These are phyloP conservation scores for Bucco capensis DNA, from an alignment of 2,113 vertebrate species.

Conservation along the genomic window DNA sequence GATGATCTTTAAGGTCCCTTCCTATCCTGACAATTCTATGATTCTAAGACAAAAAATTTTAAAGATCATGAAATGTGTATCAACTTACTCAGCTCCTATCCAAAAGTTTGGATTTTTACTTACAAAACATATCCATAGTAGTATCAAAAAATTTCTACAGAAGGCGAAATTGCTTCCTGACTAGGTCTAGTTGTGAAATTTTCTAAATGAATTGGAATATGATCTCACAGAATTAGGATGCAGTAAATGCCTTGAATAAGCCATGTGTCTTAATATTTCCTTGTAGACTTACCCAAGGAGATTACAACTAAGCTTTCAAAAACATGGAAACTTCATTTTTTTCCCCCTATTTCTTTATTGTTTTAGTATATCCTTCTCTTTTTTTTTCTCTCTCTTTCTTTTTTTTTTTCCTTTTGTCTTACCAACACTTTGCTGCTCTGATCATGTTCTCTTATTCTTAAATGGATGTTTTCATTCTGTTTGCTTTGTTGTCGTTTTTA, in stretches of 20 bases:
- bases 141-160: neutral
- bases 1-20: no score
- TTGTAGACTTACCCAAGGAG: neutral
- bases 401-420: neutral
- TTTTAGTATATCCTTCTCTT: neutral
- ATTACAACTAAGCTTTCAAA: neutral
- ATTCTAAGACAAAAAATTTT: neutral
- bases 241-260: neutral
- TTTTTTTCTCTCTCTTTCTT: no score
- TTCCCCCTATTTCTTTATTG: neutral
- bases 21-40: no score
- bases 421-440: neutral
- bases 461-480: conserved; percentile 56
- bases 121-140: neutral
- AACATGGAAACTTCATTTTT: neutral
- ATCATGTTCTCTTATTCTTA: conserved; percentile 56
- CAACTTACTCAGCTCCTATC: neutral
- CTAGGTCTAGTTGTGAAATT: neutral
- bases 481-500: conserved; percentile 32
- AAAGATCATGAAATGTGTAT: neutral
- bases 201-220: neutral
- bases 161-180: neutral
- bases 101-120: neutral
- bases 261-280: neutral
- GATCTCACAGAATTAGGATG: neutral